Evolutionary conservation across 2,113 vertebrate genomes (phyloP).

Genomic region (Scophthalmus maximus): DNA sequence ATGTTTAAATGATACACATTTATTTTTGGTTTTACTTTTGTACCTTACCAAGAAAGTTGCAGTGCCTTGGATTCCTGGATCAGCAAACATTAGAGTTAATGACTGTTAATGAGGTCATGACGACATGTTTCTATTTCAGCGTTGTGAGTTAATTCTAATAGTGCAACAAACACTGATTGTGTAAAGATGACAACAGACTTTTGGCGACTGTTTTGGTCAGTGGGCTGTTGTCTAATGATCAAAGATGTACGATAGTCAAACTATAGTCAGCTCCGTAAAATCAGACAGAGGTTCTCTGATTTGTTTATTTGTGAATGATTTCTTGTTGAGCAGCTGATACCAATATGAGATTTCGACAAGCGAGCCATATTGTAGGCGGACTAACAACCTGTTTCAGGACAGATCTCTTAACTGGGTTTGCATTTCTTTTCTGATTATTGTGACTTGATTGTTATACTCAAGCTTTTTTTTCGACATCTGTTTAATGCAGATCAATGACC

Average conservation of each 20-base stretch:
- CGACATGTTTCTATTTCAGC: not conserved
- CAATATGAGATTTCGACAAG: not conserved
- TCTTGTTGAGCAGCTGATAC: constrained; percentile 12
- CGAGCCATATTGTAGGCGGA: constrained; percentile 11
- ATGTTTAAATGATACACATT: constrained; percentile 11
- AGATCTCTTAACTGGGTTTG: not conserved
- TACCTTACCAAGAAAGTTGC: not conserved
- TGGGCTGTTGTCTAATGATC: constrained; percentile 5
- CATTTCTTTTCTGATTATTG: constrained; percentile 27
- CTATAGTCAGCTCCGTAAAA: not conserved
- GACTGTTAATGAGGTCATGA: constrained; percentile 8
- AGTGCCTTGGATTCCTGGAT: constrained; percentile 19
- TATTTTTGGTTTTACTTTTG: constrained; percentile 28
- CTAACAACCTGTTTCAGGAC: constrained; percentile 14
- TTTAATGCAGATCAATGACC: constrained; percentile 23
- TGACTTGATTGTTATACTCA: constrained; percentile 18
- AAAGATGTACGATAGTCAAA: constrained; percentile 2
- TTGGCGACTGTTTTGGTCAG: constrained; percentile 5
- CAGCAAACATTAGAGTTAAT: not conserved
- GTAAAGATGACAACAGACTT: not conserved
- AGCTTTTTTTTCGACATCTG: not conserved
- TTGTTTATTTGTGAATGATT: constrained; percentile 30
- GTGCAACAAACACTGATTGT: constrained; percentile 8
- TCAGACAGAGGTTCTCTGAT: not conserved
- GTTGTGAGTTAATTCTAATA: not conserved